These are phyloP conservation scores for Zhuqinia jingwanae DNA, from an alignment of 2,888 invertebrate genomes.

Conservation along the genomic window DNA sequence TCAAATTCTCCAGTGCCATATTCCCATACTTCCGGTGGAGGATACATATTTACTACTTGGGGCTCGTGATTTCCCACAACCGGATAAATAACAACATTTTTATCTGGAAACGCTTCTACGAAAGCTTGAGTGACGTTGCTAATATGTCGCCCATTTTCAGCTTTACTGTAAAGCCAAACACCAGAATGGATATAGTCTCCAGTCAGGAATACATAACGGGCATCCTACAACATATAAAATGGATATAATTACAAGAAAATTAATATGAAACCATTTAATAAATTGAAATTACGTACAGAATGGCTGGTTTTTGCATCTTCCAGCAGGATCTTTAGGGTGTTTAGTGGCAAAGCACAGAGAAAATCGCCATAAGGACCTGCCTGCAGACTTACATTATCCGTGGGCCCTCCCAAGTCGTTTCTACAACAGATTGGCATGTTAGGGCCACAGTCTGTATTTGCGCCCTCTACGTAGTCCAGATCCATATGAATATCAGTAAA, in stretches of 20 bases:
- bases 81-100: constrained; percentile 84
- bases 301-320: constrained; percentile 93
- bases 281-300: constrained; percentile 82
- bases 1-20: constrained; percentile 57
- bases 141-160: constrained; percentile 85
- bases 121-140: constrained; percentile 83
- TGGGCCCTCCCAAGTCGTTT: constrained; percentile 86
- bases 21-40: constrained; percentile 67
- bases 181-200: constrained; percentile 94
- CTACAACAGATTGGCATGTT: constrained; percentile 95
- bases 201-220: constrained; percentile 89
- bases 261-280: no score
- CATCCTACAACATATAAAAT: constrained; percentile 82
- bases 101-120: constrained; percentile 83
- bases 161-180: constrained; percentile 90
- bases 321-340: constrained; percentile 94
- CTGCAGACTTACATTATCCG: constrained; percentile 84
- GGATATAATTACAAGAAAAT: no score
- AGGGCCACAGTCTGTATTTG: constrained; percentile 92
- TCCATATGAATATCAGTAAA: constrained; percentile 98
- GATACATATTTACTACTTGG: constrained; percentile 79
- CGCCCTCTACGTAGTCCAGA: constrained; percentile 93
- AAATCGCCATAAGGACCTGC: constrained; percentile 98
- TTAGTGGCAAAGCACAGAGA: constrained; percentile 95
- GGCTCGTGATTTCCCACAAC: constrained; percentile 92